phyloP scores from a whole-genome alignment of 1,140 invertebrate species.

The Bombus picipes region DNA sequence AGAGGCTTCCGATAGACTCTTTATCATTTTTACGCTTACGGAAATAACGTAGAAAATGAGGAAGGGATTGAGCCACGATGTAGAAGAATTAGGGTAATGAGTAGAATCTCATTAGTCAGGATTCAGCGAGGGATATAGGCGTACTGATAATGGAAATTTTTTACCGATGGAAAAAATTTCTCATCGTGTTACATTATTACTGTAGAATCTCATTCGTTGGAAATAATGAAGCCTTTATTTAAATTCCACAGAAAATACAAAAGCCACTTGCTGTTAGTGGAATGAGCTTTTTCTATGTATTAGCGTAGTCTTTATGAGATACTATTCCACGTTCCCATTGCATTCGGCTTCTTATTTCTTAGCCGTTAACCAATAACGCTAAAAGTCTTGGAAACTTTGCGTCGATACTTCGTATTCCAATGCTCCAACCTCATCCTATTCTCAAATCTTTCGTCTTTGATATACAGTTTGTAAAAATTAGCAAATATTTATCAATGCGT shows the following conservation, averaged over 20 bases:
- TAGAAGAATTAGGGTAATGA: slow-evolving; percentile 11
- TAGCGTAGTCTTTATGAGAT: too few species aligned
- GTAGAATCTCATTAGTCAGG: slow-evolving; percentile 7
- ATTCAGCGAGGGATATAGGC: neutral
- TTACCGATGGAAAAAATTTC: neutral
- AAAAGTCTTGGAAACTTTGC: too few species aligned
- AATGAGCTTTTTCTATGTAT: too few species aligned
- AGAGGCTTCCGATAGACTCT: neutral
- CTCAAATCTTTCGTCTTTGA: neutral
- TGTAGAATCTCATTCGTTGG: neutral
- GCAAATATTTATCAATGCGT: neutral
- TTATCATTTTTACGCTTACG: neutral
- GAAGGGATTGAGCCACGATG: neutral
- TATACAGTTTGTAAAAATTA: neutral
- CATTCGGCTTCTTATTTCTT: too few species aligned
- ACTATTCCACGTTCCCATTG: too few species aligned
- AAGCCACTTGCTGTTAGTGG: neutral
- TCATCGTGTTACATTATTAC: neutral
- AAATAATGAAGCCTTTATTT: neutral
- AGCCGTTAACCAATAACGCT: too few species aligned
- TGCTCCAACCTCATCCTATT: neutral
- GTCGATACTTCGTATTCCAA: neutral
- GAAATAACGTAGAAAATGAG: neutral
- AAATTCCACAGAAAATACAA: too few species aligned
- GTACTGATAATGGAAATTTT: slow-evolving; percentile 15